A percentile compares a stretch with the other conserved stretches of the same genome.
Conservation (phyloP, 1,140 invertebrate genomes). For the Orchestia grillus region DNA sequence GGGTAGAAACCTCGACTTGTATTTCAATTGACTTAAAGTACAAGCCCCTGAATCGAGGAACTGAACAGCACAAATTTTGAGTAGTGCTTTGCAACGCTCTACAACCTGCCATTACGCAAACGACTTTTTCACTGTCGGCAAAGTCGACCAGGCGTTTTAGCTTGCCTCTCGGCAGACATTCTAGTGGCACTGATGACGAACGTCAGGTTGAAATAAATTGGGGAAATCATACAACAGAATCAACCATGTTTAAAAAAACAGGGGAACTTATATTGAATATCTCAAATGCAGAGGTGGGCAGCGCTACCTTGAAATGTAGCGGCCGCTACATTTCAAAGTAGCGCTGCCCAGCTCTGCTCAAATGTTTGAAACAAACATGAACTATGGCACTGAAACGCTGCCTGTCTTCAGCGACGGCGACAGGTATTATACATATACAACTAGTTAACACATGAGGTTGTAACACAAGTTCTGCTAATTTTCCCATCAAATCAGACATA, state of each 20-base stretch:
- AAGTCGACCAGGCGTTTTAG: background rate
- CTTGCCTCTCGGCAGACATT: too few relatives aligned
- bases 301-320: too few relatives aligned
- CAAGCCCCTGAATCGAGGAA: background rate
- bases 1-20: too few relatives aligned
- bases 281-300: too few relatives aligned
- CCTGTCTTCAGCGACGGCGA: background rate
- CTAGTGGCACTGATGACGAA: background rate
- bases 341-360: too few relatives aligned
- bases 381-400: background rate
- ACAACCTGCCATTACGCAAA: background rate
- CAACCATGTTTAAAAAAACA: background rate
- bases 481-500: too few relatives aligned
- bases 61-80: background rate
- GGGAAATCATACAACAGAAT: background rate
- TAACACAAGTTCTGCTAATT: background rate
- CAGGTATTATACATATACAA: background rate
- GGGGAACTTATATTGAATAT: background rate
- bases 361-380: background rate
- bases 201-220: background rate
- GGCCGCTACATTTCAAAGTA: too few relatives aligned
- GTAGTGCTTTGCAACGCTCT: background rate
- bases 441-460: background rate
- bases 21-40: too few relatives aligned
- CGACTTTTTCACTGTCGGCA: background rate